phyloP scores from a whole-genome alignment of 2,888 invertebrate genomes.

The Caradrina kadenii region DNA sequence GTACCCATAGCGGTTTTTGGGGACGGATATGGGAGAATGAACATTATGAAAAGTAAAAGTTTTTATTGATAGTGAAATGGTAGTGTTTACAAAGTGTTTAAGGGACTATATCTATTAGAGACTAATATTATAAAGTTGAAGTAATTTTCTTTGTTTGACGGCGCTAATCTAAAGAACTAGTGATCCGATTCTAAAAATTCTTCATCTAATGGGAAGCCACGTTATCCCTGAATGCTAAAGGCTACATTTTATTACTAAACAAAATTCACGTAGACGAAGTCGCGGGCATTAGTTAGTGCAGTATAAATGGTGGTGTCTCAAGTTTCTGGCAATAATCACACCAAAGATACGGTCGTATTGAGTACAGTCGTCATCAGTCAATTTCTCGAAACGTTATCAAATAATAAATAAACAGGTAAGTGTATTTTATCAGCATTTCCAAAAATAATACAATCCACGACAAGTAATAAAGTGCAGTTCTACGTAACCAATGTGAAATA shows the following conservation, averaged over 20 bases:
- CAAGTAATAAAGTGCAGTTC: constrained; percentile 34
- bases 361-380: background rate
- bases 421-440: constrained; percentile 28
- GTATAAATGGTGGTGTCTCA: no score
- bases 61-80: constrained; percentile 1
- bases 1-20: constrained; percentile 24
- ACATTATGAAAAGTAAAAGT: constrained; percentile 24
- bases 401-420: constrained; percentile 29
- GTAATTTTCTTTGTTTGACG: no score
- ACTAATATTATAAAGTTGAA: no score
- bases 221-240: no score
- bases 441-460: constrained; percentile 18
- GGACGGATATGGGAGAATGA: constrained; percentile 21
- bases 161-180: no score
- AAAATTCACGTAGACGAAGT: no score
- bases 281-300: no score
- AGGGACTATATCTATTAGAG: no score
- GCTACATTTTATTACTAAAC: no score
- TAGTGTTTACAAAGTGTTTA: background rate
- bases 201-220: no score
- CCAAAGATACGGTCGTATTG: background rate
- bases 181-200: no score
- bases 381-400: constrained; percentile 40
- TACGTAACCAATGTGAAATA: constrained; percentile 38
- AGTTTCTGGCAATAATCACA: background rate